Conservation (phyloP, 2,797 vertebrate species). For the Perodicticus potto region DNA sequence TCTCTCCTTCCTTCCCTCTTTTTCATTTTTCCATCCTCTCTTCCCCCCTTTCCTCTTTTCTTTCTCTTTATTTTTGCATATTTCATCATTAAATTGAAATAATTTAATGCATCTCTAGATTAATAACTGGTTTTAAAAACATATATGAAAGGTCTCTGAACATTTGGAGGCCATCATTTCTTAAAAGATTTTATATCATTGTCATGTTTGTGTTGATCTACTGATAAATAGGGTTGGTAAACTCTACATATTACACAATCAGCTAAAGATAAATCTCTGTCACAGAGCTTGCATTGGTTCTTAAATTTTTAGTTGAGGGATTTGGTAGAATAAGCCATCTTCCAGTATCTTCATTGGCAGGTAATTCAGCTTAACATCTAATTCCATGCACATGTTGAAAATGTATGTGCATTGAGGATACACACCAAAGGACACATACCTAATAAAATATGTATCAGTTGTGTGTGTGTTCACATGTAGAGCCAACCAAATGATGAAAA, state of each 20-base stretch:
- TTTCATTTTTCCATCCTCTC: not conserved
- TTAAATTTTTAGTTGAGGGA: conserved; percentile 24
- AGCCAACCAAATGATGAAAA: not conserved
- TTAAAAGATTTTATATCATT: conserved; percentile 52
- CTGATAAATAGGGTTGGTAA: not conserved
- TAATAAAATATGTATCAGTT: not conserved
- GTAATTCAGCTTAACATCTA: not conserved
- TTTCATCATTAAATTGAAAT: not conserved
- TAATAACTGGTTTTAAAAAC: conserved; percentile 13
- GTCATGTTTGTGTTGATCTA: not conserved
- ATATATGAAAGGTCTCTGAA: not conserved
- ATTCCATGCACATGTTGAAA: not conserved
- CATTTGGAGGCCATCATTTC: not conserved
- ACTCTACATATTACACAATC: not conserved
- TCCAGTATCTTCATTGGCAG: not conserved
- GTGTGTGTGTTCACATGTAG: not conserved
- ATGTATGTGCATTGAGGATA: not conserved
- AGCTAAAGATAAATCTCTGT: conserved; percentile 13
- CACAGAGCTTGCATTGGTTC: not conserved
- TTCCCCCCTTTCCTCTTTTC: not conserved
- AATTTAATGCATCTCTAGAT: not conserved
- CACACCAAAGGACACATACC: not conserved
- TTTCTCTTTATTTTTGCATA: not conserved
- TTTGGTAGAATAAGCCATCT: not conserved
- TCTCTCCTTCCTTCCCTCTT: not conserved